Conservation (phyloP, 2,113 vertebrate species). For the Campylomormyrus tamandua region DNA sequence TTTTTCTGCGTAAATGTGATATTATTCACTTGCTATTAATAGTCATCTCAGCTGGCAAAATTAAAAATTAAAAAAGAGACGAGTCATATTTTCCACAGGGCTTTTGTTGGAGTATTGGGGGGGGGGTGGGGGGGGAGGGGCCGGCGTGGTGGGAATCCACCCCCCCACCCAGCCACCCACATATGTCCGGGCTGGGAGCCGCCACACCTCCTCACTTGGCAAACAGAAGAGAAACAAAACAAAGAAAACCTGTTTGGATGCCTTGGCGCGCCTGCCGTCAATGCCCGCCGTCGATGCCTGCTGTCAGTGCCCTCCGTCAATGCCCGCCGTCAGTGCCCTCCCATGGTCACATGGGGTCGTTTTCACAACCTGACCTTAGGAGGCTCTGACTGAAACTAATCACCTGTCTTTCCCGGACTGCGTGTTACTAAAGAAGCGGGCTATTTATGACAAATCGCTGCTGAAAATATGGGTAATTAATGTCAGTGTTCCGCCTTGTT, state of each 20-base stretch:
- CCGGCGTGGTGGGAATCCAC: neutral
- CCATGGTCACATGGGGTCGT: neutral
- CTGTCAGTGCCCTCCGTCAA: too few relatives aligned
- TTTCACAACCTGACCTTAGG: neutral
- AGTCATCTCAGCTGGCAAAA: constrained; percentile 37
- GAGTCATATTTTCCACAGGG: neutral
- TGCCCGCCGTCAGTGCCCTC: neutral
- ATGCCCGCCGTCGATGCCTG: too few relatives aligned
- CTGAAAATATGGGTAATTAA: neutral
- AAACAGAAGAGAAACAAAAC: neutral
- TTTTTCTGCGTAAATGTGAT: constrained; percentile 9
- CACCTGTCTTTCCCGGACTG: neutral
- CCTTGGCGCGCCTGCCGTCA: neutral
- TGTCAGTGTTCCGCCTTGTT: neutral
- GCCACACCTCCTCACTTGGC: neutral
- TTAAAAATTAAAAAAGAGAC: neutral
- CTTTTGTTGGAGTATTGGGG: neutral
- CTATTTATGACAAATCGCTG: neutral
- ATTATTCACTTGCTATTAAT: constrained; percentile 50
- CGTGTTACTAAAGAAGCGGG: neutral
- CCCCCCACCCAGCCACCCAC: neutral
- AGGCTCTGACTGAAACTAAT: neutral
- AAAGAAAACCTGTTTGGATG: neutral
- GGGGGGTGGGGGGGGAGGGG: neutral
- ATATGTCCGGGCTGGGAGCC: neutral